A percentile compares a stretch with the other conserved stretches of the same genome.
phyloP scores from a whole-genome alignment of 1,140 invertebrate genomes.

The Pseudomyrmex dendroicus region DNA sequence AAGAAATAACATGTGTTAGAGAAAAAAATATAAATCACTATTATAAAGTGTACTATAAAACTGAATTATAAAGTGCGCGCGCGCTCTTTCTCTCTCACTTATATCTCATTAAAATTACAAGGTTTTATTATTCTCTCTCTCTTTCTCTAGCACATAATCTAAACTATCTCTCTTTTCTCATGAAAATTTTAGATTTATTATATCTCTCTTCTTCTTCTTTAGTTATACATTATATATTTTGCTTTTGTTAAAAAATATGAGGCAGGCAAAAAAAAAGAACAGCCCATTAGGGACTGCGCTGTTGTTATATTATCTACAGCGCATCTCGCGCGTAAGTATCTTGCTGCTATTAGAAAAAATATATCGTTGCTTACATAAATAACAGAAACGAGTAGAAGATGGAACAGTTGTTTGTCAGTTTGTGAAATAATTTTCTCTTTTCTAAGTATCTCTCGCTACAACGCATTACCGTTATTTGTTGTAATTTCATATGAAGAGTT shows the following conservation, averaged over 20 bases:
- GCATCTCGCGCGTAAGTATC: background rate
- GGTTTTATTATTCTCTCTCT: background rate
- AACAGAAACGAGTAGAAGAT: background rate
- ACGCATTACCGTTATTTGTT: background rate
- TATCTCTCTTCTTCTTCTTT: background rate
- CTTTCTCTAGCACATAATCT: background rate
- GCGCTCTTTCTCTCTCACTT: background rate
- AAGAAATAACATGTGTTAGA: background rate
- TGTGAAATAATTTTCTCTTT: constrained; percentile 30
- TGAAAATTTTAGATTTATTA: background rate
- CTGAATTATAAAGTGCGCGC: background rate
- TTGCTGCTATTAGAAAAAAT: background rate
- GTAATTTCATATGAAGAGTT: constrained; percentile 28
- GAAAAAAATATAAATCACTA: background rate
- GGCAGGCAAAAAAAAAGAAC: background rate
- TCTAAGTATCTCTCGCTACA: background rate
- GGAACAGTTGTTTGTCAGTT: constrained; percentile 24
- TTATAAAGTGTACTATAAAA: constrained; percentile 19
- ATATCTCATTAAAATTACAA: background rate
- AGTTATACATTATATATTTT: constrained; percentile 18
- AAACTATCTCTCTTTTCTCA: background rate
- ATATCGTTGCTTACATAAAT: background rate
- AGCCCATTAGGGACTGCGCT: background rate
- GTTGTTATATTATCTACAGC: background rate
- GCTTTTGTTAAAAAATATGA: constrained; percentile 3